Base-by-base conservation (phyloP, 2,113 vertebrate genomes). In the Clupea harengus region DNA sequence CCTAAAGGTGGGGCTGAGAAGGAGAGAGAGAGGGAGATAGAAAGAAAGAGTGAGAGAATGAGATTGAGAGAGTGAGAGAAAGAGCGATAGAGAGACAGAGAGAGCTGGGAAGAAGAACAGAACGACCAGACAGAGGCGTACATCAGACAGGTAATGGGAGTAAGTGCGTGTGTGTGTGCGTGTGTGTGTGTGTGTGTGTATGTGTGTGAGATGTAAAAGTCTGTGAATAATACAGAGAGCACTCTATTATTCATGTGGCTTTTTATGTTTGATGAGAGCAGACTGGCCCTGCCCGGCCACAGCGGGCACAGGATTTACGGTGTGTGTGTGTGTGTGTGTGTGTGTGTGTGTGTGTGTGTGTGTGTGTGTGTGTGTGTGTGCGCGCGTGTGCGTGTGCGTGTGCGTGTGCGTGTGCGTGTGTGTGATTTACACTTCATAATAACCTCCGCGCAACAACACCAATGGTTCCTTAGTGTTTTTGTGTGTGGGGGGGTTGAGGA, bases 321-420 rank as follows among this genome's bases (percentile, higher is more conserved):
- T 45, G 81, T 64, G 85, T 86, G 28, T 85, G n/a, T 72, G 64
- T 11, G 25, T 72, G 64, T 72, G 64, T 72, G 64, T 72, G 64
- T 32, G 64, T 28, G 25, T 72, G 64, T 28, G 25, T 72, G 64
- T 72, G 64, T 8, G 64, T 32, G n/a, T 28, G 25, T 10, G 25
- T 72, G 64, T 28, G 7, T 72, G 64, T 72, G 64, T n/a, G n/a
- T n/a, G n/a, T n/a, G n/a, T n/a, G n/a, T n/a, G n/a, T n/a, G n/a
- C n/a, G n/a, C n/a, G n/a, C n/a, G n/a, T n/a, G n/a, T n/a, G n/a
- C n/a, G n/a, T n/a, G n/a, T n/a, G n/a, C n/a, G n/a, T n/a, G n/a
- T n/a, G n/a, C n/a, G n/a, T n/a, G n/a, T n/a, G n/a, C n/a, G n/a
- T n/a, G n/a, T 72, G 6, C 32, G n/a, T 72, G 84, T 85, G 72